Conservation (phyloP, 2,797 vertebrate species). For the Cyclopterus lumpus region DNA sequence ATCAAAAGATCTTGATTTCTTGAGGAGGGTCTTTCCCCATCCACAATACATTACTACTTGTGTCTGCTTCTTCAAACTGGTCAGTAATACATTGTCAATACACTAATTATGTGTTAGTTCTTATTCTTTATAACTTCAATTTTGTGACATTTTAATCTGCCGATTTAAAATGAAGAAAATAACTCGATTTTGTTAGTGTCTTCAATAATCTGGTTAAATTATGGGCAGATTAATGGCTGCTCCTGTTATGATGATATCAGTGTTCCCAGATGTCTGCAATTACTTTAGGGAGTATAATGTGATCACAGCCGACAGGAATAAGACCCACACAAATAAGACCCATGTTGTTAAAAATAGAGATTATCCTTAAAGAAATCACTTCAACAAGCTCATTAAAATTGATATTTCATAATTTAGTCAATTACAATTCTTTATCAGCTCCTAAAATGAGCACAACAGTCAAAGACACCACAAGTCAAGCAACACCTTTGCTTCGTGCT, state of each 20-base stretch:
- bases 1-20: not conserved
- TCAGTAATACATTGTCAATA: not conserved
- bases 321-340: slow-evolving; percentile 17
- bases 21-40: not conserved
- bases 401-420: slow-evolving; percentile 13
- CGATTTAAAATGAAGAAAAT: not conserved
- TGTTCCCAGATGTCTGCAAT: slow-evolving; percentile 5
- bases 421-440: slow-evolving; percentile 24
- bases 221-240: not conserved
- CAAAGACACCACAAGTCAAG: slow-evolving; percentile 43
- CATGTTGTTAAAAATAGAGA: slow-evolving; percentile 2
- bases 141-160: not conserved
- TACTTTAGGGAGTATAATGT: not conserved
- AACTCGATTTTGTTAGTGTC: not conserved
- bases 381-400: slow-evolving; percentile 22
- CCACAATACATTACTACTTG: not conserved
- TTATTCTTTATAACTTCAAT: not conserved
- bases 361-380: slow-evolving; percentile 30
- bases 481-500: slow-evolving; percentile 18
- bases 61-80: too few species aligned
- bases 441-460: slow-evolving; percentile 23
- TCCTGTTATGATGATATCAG: not conserved
- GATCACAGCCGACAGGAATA: not conserved
- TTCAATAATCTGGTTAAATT: slow-evolving; percentile 1
- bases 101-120: not conserved